These are phyloP conservation scores for Azemiops feae DNA, from an alignment of 2,113 vertebrate species.

Conservation along the genomic window DNA sequence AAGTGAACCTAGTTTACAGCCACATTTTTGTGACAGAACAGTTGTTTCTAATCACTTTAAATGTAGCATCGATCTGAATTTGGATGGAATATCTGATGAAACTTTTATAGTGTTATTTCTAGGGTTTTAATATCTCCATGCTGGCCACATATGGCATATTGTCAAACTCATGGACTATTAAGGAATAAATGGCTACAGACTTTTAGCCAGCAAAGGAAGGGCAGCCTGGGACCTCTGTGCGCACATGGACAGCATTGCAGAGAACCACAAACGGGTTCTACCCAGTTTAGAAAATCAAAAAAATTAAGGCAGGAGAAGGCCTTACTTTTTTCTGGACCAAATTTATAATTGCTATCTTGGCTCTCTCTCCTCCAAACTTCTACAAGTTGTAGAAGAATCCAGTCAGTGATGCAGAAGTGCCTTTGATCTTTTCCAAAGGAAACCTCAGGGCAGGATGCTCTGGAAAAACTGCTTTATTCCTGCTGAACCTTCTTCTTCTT, in stretches of 20 bases:
- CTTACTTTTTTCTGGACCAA: neutral
- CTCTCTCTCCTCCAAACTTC: neutral
- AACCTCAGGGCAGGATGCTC: neutral
- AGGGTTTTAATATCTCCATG: neutral
- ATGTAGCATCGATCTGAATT: neutral
- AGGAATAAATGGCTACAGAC: neutral
- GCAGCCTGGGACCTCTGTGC: neutral
- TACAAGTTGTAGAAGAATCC: neutral
- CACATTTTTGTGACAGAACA: neutral
- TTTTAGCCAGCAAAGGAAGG: neutral
- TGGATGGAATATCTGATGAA: neutral
- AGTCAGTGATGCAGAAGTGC: too few species aligned
- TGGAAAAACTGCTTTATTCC: too few species aligned
- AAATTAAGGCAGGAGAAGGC: neutral
- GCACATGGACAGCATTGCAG: neutral
- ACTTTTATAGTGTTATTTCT: neutral
- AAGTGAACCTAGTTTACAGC: neutral
- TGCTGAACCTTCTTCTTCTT: neutral
- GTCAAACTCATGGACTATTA: neutral
- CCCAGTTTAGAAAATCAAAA: neutral
- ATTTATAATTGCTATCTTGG: neutral
- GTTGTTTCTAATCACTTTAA: neutral
- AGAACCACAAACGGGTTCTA: neutral
- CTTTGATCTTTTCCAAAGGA: neutral
- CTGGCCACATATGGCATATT: neutral